phyloP scores from a whole-genome alignment of 2,888 invertebrate species.

The Caenorhabditis sulstoni region DNA sequence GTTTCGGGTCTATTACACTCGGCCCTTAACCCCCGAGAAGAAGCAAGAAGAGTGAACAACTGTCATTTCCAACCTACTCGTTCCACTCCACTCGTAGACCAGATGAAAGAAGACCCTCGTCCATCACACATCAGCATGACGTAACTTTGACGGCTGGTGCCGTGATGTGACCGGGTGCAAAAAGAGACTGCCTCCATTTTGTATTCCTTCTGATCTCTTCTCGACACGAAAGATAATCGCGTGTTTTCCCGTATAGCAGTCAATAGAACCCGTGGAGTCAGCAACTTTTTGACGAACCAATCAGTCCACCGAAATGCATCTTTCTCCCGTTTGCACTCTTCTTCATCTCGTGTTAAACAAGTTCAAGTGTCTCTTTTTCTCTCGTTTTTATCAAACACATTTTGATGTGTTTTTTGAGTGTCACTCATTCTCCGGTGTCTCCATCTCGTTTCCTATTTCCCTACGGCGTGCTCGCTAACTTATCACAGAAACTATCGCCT shows the following conservation, averaged over 20 bases:
- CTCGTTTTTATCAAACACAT: conserved; percentile 31
- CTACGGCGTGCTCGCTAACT: conserved; percentile 2
- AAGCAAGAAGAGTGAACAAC: conserved; percentile 29
- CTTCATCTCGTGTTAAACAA: conserved; percentile 9
- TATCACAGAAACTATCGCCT: conserved; percentile 17
- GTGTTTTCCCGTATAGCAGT: not conserved
- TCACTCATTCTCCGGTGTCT: conserved; percentile 10
- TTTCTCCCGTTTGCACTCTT: conserved; percentile 22
- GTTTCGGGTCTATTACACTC: conserved; percentile 36
- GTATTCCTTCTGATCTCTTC: not conserved
- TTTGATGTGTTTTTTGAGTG: conserved; percentile 36
- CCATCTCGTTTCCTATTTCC: not conserved
- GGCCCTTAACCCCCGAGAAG: not conserved
- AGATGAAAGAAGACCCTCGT: conserved; percentile 18
- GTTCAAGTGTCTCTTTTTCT: conserved; percentile 22
- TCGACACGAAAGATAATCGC: not conserved
- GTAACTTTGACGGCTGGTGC: conserved; percentile 30
- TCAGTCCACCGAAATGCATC: no score
- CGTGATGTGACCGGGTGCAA: conserved; percentile 38
- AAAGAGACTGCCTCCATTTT: not conserved
- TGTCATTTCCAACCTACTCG: conserved; percentile 41
- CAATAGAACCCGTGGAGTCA: not conserved
- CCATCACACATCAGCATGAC: conserved; percentile 39
- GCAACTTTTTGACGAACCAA: not conserved
- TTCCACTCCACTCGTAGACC: conserved; percentile 43